Evolutionary conservation across 1,140 invertebrate species (phyloP).

Genomic region (Eupeodes corollae): DNA sequence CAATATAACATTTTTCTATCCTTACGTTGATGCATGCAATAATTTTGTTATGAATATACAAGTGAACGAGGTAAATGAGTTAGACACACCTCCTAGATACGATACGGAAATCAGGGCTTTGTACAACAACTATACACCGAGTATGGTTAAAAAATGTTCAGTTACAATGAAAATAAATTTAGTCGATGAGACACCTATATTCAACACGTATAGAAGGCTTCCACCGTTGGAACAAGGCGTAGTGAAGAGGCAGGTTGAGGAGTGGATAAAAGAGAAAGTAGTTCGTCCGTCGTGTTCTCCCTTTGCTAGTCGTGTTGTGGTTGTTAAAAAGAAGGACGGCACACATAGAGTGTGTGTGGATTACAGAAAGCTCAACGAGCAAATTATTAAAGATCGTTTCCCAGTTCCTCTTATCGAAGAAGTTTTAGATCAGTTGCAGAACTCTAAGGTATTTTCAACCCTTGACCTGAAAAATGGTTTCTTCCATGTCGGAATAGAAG

Average conservation of each 20-base stretch:
- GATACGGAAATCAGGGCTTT: no score
- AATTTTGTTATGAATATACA: no score
- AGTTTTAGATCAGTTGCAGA: constrained; percentile 14
- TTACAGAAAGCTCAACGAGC: constrained; percentile 27
- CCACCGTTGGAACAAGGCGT: not conserved
- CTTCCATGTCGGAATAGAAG: constrained; percentile 13
- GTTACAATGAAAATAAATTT: no score
- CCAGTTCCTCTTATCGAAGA: constrained; percentile 29
- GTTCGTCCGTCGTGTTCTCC: constrained; percentile 13
- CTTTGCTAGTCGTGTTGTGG: constrained; percentile 22
- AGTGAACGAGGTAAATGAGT: no score
- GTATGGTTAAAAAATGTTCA: no score
- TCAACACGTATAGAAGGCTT: no score
- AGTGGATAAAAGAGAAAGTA: constrained; percentile 8
- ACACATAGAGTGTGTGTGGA: constrained; percentile 28
- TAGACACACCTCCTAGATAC: no score
- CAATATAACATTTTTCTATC: no score
- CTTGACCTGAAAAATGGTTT: constrained; percentile 39
- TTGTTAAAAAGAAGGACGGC: constrained; percentile 29
- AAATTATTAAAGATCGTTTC: constrained; percentile 25
- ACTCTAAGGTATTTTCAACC: constrained; percentile 23
- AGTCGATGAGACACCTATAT: no score
- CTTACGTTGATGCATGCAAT: no score
- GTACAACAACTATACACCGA: no score
- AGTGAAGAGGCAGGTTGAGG: constrained; percentile 6